Base-by-base conservation (phyloP, 2,113 vertebrate species). In the Odobenus rosmarus region DNA sequence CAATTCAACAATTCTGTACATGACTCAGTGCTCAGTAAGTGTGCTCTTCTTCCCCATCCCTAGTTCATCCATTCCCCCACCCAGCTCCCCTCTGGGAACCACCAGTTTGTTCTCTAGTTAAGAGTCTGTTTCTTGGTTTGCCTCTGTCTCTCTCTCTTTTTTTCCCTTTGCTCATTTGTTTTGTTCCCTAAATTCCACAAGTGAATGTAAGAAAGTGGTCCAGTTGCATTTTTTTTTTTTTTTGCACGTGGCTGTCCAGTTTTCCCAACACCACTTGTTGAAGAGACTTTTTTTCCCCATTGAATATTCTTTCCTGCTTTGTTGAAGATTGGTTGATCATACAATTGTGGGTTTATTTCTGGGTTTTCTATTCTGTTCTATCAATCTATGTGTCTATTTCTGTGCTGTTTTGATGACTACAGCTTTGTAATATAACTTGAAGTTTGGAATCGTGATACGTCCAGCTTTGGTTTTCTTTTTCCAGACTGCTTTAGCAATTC, bases 61-160 rank as follows among this genome's bases (percentile, higher is more conserved):
- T 18, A 2, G 0, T 18, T 18, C 33, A 3, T 14, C 64, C 33
- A 1, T 33, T 6, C 16, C 33, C 33, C 33, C 1, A 69, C 15
- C 64, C 64, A 69, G 31, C 33, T n/a, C 33, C 28, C 5, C 13
- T 64, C 62, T 64, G 53, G 53, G 14, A 64, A 64, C 28, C 62
- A 31, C 14, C 28, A 3, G 13, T 31, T 31, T 64, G 31, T 67
- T 67, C 62, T 67, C 31, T 33, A 33, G 62, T 67, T 33, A 67
- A 67, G 14, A 67, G 62, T 33, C 31, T 67, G 62, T 67, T 33
- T 67, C 62, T 16, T 7, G 62, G 62, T 67, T 31, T 62, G 26
- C 24, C 12, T 62, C 51, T 51, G 51, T 12, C 61, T 67, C 5
- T 33, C 14, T 67, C 62, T 15, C 62, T 33, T 33, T 67, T 14